A percentile compares a stretch with the other conserved stretches of the same genome.
These are phyloP conservation scores for Psettodes erumei DNA, from an alignment of 2,113 vertebrate genomes.

Conservation along the genomic window DNA sequence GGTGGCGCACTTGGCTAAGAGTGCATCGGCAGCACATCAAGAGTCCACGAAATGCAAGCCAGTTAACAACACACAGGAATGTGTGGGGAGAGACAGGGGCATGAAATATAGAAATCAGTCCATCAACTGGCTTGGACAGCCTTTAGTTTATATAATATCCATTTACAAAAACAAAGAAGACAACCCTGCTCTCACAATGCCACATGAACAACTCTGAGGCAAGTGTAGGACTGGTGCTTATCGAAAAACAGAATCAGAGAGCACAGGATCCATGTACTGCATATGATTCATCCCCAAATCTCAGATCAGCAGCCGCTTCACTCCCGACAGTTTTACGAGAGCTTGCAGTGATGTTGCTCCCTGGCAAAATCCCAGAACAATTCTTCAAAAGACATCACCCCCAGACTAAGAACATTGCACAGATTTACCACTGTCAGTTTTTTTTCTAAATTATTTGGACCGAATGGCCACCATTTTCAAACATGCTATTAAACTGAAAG, in stretches of 20 bases:
- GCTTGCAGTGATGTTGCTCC: not conserved
- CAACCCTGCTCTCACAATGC: not conserved
- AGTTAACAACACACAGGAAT: not conserved
- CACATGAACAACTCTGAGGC: not conserved
- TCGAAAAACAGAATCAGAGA: not conserved
- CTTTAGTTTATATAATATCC: conserved; percentile 1
- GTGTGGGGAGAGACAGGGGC: conserved; percentile 6
- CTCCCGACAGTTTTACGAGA: conserved; percentile 12
- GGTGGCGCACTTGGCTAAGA: conserved; percentile 10
- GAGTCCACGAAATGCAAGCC: conserved; percentile 12
- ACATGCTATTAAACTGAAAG: not conserved
- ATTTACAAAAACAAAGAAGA: not conserved
- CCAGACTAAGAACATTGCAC: not conserved
- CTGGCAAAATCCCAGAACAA: not conserved
- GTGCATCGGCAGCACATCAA: conserved; percentile 24
- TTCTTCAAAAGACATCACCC: not conserved
- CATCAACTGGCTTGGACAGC: conserved; percentile 6
- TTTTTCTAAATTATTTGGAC: not conserved
- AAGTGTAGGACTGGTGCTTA: not conserved
- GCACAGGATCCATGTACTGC: not conserved
- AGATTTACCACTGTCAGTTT: too few relatives aligned
- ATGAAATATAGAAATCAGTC: conserved; percentile 9
- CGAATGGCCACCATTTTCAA: not conserved
- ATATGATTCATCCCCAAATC: not conserved
- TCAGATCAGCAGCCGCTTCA: not conserved